phyloP scores from a whole-genome alignment of 1,140 invertebrate genomes.

The Ceratoteleas bidentatus region DNA sequence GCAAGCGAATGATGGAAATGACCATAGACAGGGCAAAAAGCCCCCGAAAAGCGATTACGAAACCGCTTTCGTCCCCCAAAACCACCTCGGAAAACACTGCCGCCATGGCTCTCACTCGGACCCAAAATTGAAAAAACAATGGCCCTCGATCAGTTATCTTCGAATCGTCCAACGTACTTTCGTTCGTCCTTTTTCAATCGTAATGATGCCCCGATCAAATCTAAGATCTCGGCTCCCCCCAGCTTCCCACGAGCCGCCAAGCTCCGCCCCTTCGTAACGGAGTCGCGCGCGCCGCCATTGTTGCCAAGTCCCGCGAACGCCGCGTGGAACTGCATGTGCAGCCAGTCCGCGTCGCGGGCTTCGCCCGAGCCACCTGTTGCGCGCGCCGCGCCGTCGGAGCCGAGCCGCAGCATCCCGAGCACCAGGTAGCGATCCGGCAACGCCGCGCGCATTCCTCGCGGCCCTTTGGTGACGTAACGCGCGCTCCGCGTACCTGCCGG shows the following conservation, averaged over 20 bases:
- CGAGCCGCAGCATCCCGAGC: background rate
- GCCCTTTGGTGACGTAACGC: too few relatives aligned
- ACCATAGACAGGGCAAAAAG: too few relatives aligned
- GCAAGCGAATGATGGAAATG: too few relatives aligned
- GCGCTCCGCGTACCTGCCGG: too few relatives aligned
- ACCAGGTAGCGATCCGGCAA: too few relatives aligned
- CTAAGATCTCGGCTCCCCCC: constrained; percentile 67
- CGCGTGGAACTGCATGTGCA: constrained; percentile 64
- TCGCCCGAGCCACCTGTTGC: constrained; percentile 66
- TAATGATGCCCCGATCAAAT: constrained; percentile 68
- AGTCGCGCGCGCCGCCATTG: constrained; percentile 57
- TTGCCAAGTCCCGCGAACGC: constrained; percentile 65
- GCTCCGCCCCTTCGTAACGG: constrained; percentile 69
- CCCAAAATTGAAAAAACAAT: constrained; percentile 8
- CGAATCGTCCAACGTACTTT: constrained; percentile 64
- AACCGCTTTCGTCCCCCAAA: too few relatives aligned
- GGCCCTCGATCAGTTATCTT: constrained; percentile 50
- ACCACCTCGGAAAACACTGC: too few relatives aligned
- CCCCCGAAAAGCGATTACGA: too few relatives aligned
- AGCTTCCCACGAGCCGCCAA: constrained; percentile 63
- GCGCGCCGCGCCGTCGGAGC: background rate
- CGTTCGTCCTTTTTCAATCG: constrained; percentile 65
- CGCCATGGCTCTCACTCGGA: too few relatives aligned
- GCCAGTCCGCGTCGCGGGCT: constrained; percentile 50
- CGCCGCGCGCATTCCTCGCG: background rate